A percentile compares a stretch with the other conserved stretches of the same genome.
These are phyloP conservation scores for Teleogryllus occipitalis DNA, from an alignment of 1,140 invertebrate genomes.

Conservation along the genomic window DNA sequence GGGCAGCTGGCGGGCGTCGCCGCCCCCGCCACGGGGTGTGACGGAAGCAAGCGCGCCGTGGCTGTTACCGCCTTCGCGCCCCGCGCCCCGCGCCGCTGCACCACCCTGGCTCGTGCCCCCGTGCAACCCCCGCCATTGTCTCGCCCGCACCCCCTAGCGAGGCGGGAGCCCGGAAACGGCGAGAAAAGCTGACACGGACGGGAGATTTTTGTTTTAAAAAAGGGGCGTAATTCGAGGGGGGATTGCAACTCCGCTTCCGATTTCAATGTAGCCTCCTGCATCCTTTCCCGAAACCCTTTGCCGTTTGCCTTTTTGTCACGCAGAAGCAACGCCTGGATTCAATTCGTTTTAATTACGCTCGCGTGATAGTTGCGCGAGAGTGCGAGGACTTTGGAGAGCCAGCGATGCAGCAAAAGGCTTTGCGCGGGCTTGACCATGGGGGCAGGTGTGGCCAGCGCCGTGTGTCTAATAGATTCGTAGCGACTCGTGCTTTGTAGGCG, in stretches of 20 bases:
- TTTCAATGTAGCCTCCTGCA: neutral
- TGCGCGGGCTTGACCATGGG: neutral
- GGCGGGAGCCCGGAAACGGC: neutral
- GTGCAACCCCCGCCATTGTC: neutral
- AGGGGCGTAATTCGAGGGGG: neutral
- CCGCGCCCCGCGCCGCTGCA: no score
- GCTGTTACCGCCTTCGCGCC: neutral
- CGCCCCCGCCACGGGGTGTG: neutral
- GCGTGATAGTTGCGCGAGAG: no score
- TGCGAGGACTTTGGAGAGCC: no score
- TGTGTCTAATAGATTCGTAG: neutral
- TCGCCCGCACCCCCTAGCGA: neutral
- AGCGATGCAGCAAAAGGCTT: no score
- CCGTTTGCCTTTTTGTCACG: no score
- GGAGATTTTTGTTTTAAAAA: neutral
- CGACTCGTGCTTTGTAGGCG: neutral
- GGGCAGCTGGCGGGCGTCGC: neutral
- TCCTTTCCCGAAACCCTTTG: no score
- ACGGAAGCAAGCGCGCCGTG: neutral
- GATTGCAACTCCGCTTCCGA: neutral
- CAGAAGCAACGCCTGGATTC: no score
- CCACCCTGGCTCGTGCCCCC: neutral
- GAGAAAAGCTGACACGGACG: neutral
- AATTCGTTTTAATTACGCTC: no score
- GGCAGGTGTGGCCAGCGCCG: neutral